phyloP scores from a whole-genome alignment of 2,888 invertebrate genomes.

The Trichogramma evanescens region DNA sequence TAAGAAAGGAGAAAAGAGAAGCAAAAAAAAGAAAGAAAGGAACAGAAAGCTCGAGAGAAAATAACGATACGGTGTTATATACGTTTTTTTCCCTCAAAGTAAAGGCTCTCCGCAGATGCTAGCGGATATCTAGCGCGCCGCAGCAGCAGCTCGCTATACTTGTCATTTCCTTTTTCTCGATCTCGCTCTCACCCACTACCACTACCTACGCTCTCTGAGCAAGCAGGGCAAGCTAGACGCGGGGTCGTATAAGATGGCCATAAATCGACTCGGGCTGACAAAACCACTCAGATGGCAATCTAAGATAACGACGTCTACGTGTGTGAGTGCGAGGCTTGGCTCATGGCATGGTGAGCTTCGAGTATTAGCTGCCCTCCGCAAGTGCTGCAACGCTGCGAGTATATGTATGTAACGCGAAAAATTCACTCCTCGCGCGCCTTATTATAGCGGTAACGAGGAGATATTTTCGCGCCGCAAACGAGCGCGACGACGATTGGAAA shows the following conservation, averaged over 20 bases:
- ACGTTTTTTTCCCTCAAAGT: too few species aligned
- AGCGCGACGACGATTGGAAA: too few species aligned
- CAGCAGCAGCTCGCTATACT: neutral
- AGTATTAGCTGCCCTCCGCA: too few species aligned
- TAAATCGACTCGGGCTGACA: neutral
- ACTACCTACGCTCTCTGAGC: too few species aligned
- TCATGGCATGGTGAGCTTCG: too few species aligned
- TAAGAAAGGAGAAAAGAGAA: too few species aligned
- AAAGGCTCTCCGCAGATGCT: neutral
- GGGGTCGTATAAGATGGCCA: too few species aligned
- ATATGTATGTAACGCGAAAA: neutral
- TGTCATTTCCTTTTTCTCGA: slow-evolving; percentile 9
- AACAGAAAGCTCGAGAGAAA: neutral
- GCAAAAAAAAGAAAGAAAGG: too few species aligned
- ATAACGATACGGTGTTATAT: neutral
- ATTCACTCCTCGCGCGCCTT: neutral
- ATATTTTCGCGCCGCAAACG: too few species aligned
- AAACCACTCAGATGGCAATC: slow-evolving; percentile 15
- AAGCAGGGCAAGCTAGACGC: too few species aligned
- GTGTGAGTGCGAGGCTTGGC: too few species aligned
- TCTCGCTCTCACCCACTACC: too few species aligned
- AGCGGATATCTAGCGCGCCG: neutral
- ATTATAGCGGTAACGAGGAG: neutral
- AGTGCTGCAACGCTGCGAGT: neutral
- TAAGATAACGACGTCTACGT: slow-evolving; percentile 6